Evolutionary conservation across 2,888 invertebrate genomes (phyloP), one percentile per base, ranked within the genome.

Genomic region (Thera obeliscata): DNA sequence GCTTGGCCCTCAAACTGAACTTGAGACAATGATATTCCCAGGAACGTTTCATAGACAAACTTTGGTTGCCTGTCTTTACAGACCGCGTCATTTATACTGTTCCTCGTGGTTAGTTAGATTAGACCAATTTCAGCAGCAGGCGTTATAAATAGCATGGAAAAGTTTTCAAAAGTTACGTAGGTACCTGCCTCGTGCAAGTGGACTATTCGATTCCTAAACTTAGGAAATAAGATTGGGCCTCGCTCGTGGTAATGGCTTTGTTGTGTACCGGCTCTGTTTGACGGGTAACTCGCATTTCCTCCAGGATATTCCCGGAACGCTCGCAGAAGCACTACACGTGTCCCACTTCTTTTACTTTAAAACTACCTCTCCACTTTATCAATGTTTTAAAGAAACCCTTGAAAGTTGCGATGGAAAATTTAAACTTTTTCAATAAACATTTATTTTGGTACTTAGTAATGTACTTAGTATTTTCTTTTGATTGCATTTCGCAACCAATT

Each of bases 161-260:
- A 60, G 63, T 66, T 66, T 66, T 60, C 52, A 60, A 63, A 66
- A 63, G 52, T 60, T 63, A 68, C 35, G n/a, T 36, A 64, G 46
- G 54, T 59, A 64, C 61, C 48, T 76, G 75, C 73, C 75, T 77
- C 79, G 78, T 77, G 71, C 73, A 75, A 78, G 77, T 76, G 76
- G 76, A 85, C 78, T 82, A 83, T 83, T 77, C 83, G 81, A 84
- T 83, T 83, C 79, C 81, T 81, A 78, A 86, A 86, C 81, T 85
- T 83, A 78, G 81, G 79, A 85, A 85, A 88, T 87, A 88, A 87
- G 85, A 87, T 87, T 85, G 80, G 82, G 82, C 77, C 77, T 72
- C 77, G 79, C 82, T 80, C 78, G 79, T 80, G 79, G 83, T 90
- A 90, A 90, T 89, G 88, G 90, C 86, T 88, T 89, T 89, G 86